These are phyloP conservation scores for Solea solea DNA, from an alignment of 2,113 vertebrate species.

Conservation along the genomic window DNA sequence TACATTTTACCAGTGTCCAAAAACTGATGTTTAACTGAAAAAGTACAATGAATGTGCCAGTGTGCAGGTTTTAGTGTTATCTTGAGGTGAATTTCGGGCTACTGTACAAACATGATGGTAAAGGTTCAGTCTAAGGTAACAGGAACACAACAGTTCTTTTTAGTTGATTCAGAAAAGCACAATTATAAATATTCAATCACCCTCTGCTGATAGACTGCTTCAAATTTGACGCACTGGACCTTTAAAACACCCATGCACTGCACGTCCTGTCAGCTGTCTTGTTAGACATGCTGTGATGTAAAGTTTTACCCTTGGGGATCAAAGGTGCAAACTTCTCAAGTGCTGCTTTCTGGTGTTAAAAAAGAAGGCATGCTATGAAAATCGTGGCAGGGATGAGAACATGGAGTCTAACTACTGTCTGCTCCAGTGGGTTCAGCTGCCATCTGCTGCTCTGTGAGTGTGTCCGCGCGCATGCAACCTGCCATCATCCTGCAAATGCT, in stretches of 20 bases:
- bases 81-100: no score
- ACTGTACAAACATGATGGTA: no score
- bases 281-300: background rate
- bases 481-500: slow-evolving; percentile 23
- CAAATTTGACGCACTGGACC: background rate
- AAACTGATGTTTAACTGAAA: no score
- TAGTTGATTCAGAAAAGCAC: no score
- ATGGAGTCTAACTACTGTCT: slow-evolving; percentile 34
- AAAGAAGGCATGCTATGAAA: slow-evolving; percentile 30
- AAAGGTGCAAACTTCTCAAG: slow-evolving; percentile 8
- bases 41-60: no score
- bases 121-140: no score
- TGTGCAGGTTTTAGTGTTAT: no score
- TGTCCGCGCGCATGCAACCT: slow-evolving; percentile 19
- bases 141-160: no score
- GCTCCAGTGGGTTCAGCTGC: slow-evolving; percentile 37
- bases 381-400: slow-evolving; percentile 18
- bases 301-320: slow-evolving; percentile 16
- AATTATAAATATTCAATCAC: no score
- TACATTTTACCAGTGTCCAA: no score
- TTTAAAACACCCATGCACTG: background rate
- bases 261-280: slow-evolving; percentile 13
- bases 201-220: background rate
- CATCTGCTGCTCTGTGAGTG: slow-evolving; percentile 42
- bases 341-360: background rate